A percentile compares a stretch with the other conserved stretches of the same genome.
These are phyloP conservation scores for Dicrostonyx torquatus DNA, from an alignment of 2,797 vertebrate genomes.

Conservation along the genomic window DNA sequence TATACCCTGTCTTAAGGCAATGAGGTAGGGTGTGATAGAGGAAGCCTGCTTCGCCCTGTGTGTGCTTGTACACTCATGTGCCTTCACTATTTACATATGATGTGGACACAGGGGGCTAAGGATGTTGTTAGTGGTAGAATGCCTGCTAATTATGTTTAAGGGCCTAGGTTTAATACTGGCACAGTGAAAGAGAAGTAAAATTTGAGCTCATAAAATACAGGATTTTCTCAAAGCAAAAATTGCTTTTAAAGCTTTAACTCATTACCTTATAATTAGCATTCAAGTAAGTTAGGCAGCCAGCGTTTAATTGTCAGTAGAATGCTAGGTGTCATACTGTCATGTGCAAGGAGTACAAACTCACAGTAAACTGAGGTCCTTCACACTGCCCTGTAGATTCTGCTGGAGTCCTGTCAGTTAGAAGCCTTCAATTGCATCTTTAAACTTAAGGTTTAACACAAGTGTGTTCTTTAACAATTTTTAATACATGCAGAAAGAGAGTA, in stretches of 20 bases:
- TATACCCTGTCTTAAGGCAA: not conserved
- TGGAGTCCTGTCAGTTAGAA: not conserved
- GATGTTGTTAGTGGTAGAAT: not conserved
- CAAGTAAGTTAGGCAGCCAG: not conserved
- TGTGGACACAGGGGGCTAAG: not conserved
- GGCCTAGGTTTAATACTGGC: not conserved
- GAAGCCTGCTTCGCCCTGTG: not conserved
- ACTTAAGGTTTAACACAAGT: not conserved
- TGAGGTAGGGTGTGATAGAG: not conserved
- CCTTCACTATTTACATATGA: not conserved
- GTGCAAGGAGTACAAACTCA: not conserved
- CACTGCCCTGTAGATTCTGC: not conserved
- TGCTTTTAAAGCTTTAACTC: slow-evolving; percentile 1
- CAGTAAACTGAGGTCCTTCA: not conserved
- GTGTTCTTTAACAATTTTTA: not conserved
- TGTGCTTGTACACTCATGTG: too few relatives aligned
- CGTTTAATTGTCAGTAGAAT: not conserved
- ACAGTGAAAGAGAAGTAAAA: not conserved
- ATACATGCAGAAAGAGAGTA: not conserved
- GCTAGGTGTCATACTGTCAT: fast-evolving
- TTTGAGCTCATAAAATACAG: slow-evolving; percentile 31
- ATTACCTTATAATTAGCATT: not conserved
- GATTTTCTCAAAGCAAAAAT: slow-evolving; percentile 33
- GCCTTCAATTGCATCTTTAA: not conserved
- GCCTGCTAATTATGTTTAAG: not conserved